A percentile compares a stretch with the other conserved stretches of the same genome.
phyloP scores from a whole-genome alignment of 1,140 invertebrate species.

The Papilio helenus region DNA sequence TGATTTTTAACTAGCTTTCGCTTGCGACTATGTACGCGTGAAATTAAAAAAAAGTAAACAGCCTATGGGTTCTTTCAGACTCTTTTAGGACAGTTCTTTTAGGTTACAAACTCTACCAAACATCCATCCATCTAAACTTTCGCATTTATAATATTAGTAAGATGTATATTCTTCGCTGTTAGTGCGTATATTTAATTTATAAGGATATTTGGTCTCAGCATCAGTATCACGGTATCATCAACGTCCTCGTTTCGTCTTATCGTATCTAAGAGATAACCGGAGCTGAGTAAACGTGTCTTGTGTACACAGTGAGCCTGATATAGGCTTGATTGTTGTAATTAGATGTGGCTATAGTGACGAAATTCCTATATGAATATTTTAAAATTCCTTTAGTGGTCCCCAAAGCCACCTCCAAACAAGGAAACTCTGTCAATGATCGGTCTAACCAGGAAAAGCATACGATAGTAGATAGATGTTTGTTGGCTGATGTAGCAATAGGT shows the following conservation, averaged over 20 bases:
- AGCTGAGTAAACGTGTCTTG: constrained; percentile 36
- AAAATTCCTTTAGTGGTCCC: neutral
- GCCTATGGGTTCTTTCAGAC: too few relatives aligned
- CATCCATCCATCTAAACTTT: too few relatives aligned
- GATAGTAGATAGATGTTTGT: neutral
- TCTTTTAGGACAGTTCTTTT: too few relatives aligned
- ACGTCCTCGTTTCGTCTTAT: constrained; percentile 39
- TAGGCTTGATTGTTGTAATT: constrained; percentile 39
- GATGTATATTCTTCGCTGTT: neutral
- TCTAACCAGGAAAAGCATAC: neutral
- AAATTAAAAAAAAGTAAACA: too few relatives aligned
- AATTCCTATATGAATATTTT: constrained; percentile 28
- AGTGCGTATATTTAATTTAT: constrained; percentile 33
- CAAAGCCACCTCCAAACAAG: neutral
- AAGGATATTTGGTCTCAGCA: constrained; percentile 38
- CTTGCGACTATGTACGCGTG: too few relatives aligned
- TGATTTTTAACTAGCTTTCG: too few relatives aligned
- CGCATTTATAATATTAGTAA: neutral
- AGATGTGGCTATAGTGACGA: constrained; percentile 28
- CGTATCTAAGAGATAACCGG: constrained; percentile 32
- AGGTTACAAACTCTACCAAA: too few relatives aligned
- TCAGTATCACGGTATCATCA: constrained; percentile 35
- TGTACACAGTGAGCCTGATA: constrained; percentile 38
- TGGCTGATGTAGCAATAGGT: too few relatives aligned
- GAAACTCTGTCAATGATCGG: neutral